Evolutionary conservation across 2,888 invertebrate species (phyloP).

Genomic region (Ctenicera cuprea): DNA sequence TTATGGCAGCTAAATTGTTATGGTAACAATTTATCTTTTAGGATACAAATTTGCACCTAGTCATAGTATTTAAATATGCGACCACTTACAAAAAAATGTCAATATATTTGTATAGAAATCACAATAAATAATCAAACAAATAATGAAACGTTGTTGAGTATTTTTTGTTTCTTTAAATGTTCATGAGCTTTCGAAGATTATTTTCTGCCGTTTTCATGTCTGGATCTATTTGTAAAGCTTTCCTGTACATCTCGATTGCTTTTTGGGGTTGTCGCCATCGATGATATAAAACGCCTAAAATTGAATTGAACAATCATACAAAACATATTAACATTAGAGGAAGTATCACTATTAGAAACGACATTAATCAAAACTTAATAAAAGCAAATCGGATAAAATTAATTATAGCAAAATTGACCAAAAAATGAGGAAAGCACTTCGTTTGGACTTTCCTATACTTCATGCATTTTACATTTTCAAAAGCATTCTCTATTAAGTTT

Average conservation of each 20-base stretch:
- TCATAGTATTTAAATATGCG: constrained; percentile 40
- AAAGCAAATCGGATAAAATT: too few relatives aligned
- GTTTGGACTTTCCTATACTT: too few relatives aligned
- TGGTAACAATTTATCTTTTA: constrained; percentile 20
- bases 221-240: constrained; percentile 85
- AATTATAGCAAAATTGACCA: too few relatives aligned
- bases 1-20: constrained; percentile 27
- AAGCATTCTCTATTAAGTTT: too few relatives aligned
- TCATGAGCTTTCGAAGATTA: constrained; percentile 75
- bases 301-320: constrained; percentile 49
- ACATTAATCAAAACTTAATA: too few relatives aligned
- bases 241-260: constrained; percentile 85
- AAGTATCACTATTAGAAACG: too few relatives aligned
- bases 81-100: constrained; percentile 47
- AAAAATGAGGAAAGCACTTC: too few relatives aligned
- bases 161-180: neutral
- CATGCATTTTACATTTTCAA: too few relatives aligned
- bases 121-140: constrained; percentile 47
- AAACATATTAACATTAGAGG: constrained; percentile 1
- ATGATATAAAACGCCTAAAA: constrained; percentile 92
- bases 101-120: constrained; percentile 54
- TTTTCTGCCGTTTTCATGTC: constrained; percentile 80
- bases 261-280: constrained; percentile 87
- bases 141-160: neutral
- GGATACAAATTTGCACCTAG: constrained; percentile 43